Evolutionary conservation across 2,797 vertebrate genomes (phyloP), one percentile per base, ranked within the genome.

Genomic region (Sciurus carolinensis): DNA sequence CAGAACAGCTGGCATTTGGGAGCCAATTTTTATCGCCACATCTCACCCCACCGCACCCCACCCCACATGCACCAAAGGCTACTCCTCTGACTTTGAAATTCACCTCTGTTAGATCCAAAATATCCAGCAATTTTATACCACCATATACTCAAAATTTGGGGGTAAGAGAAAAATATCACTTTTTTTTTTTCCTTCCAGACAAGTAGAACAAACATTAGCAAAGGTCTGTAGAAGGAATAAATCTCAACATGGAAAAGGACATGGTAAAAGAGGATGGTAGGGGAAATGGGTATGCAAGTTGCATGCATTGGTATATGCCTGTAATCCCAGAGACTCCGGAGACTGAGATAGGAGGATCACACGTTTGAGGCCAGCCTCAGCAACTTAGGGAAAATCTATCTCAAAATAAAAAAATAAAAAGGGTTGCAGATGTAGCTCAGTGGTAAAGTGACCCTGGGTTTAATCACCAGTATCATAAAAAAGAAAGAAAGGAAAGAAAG

Each of bases 21-120:
- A 54, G 42, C 54, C 42, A 14, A 15, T 75, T 39, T 87, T 83
- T 69, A 10, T 82, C 3, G n/a, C 87, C 96, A 92, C 69, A 26
- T 88, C 91, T 91, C 64, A 87, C 87, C 47, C 75, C 6, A 3
- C 71, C 69, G 36, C 64, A 87, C 87, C 47, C 75, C 6, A 3
- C 71, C 69, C 44, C 20, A 47, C 8, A 3, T 14, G 69, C 15
- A 36, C 67, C 39, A 2, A 30, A 33, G 14, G n/a, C 36, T 36
- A 69, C 44, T 13, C 24, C 28, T 57, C 12, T 54, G 50, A 57
- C 88, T 79, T 36, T 57, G 67, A 82, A 67, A n/a, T 80, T 84
- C 88, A 88, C 8, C 17, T 80, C 94, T 39, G 17, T n/a, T 67
- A 44, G 36, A 39, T 33, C 28, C 44, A 12, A 54, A 36, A 26